These are phyloP conservation scores for Eupithecia inturbata DNA, from an alignment of 2,888 invertebrate genomes.

Conservation along the genomic window DNA sequence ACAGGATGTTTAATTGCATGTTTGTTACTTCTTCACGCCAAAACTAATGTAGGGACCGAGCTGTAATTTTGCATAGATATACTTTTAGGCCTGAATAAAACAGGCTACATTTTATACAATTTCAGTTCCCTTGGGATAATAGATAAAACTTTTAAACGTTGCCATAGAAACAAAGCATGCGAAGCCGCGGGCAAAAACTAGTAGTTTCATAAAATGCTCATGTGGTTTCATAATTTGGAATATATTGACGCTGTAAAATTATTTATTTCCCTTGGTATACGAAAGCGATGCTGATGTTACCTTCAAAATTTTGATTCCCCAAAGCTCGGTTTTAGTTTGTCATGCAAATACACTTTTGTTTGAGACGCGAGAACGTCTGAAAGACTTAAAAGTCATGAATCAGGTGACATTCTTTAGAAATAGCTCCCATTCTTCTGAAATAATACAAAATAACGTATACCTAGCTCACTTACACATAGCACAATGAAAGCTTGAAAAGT, in stretches of 20 bases:
- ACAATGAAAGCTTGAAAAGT: constrained; percentile 9
- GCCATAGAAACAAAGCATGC: too few species aligned
- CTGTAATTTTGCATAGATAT: too few species aligned
- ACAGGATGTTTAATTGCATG: too few species aligned
- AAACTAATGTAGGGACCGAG: too few species aligned
- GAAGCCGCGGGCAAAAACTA: too few species aligned
- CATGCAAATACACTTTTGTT: constrained; percentile 57
- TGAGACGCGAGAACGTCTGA: constrained; percentile 51
- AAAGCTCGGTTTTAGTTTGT: constrained; percentile 51
- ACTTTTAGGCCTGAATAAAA: too few species aligned
- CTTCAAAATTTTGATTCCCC: neutral
- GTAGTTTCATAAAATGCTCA: neutral
- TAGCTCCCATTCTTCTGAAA: constrained; percentile 3
- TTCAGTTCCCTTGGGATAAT: too few species aligned
- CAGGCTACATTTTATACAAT: too few species aligned
- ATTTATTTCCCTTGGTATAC: too few species aligned
- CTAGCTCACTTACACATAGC: neutral
- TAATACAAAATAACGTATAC: constrained; percentile 6
- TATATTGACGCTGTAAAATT: neutral
- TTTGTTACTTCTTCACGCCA: too few species aligned
- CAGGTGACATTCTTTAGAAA: constrained; percentile 50
- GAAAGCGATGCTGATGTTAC: neutral
- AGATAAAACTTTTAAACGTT: too few species aligned
- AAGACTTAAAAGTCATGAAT: constrained; percentile 36
- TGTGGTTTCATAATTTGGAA: neutral